phyloP scores from a whole-genome alignment of 2,113 vertebrate species.

The Zosterops pallidus region DNA sequence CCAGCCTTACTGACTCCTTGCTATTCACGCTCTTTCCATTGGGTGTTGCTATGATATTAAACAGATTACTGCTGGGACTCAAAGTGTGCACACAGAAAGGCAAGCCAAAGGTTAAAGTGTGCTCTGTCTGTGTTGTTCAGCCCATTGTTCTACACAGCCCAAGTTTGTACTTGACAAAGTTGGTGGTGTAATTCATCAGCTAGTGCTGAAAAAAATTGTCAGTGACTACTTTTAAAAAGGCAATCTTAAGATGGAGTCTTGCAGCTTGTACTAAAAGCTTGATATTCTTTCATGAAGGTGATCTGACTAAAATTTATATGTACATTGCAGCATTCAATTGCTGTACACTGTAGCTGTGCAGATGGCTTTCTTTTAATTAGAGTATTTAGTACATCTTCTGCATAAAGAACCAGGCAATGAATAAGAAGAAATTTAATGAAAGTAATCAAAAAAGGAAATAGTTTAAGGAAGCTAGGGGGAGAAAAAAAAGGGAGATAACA shows the following conservation, averaged over 20 bases:
- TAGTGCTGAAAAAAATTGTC: not conserved
- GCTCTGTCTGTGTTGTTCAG: not conserved
- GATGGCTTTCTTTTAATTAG: constrained; percentile 48
- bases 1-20: constrained; percentile 20
- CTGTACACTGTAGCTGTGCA: not conserved
- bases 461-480: not conserved
- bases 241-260: not conserved
- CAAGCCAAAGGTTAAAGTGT: not conserved
- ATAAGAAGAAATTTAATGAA: constrained; percentile 17
- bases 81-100: not conserved
- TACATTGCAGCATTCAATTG: not conserved
- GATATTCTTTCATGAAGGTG: not conserved
- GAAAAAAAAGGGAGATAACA: not conserved
- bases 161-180: not conserved
- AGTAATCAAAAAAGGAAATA: not conserved
- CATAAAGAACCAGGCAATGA: constrained; percentile 1
- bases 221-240: not conserved
- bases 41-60: constrained; percentile 75
- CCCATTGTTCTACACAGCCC: not conserved
- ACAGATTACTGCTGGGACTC: constrained; percentile 32
- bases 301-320: constrained; percentile 23
- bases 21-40: constrained; percentile 71
- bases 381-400: constrained; percentile 12
- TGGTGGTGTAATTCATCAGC: not conserved
- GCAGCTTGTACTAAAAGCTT: not conserved